A percentile compares a stretch with the other conserved stretches of the same genome.
These are phyloP conservation scores for Catharus fuscescens DNA, from an alignment of 2,113 vertebrate species.

Conservation along the genomic window DNA sequence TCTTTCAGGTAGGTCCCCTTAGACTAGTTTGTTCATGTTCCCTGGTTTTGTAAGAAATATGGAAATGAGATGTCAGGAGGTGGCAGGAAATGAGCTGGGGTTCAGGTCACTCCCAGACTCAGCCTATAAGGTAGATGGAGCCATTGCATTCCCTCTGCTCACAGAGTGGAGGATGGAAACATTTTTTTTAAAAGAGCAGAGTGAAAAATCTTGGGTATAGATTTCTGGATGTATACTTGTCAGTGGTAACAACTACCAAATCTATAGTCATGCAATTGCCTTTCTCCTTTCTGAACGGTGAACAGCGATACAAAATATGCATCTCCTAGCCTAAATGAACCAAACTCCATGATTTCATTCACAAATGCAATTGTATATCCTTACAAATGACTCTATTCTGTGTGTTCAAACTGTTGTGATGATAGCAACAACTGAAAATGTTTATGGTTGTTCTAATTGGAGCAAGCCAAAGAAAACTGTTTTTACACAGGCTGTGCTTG, in stretches of 20 bases:
- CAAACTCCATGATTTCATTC: not conserved
- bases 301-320: not conserved
- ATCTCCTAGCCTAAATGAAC: conserved; percentile 6
- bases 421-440: conserved; percentile 10
- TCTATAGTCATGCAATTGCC: not conserved
- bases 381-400: not conserved
- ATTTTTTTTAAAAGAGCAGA: not conserved
- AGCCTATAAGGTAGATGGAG: not conserved
- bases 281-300: not conserved
- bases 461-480: not conserved
- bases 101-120: not conserved
- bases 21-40: not conserved
- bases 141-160: not conserved
- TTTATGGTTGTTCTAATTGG: conserved; percentile 20
- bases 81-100: not conserved
- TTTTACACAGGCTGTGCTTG: not conserved
- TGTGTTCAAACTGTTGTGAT: not conserved
- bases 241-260: not conserved
- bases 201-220: not conserved
- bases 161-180: not conserved
- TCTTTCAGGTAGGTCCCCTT: not conserved
- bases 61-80: not conserved
- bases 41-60: not conserved
- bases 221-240: not conserved
- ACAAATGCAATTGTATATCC: conserved; percentile 10